These are phyloP conservation scores for Spilarctia lutea DNA, from an alignment of 2,888 invertebrate genomes.

Conservation along the genomic window DNA sequence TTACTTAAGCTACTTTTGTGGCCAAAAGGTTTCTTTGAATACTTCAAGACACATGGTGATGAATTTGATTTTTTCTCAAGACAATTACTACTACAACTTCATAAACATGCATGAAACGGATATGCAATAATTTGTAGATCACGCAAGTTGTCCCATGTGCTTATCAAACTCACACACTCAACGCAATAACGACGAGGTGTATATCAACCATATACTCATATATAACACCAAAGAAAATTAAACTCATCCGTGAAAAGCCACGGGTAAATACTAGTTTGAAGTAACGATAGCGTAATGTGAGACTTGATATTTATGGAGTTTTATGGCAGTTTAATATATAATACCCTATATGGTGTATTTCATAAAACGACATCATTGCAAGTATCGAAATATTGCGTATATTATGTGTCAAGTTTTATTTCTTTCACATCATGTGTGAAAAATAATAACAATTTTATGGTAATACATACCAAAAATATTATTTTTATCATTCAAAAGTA, in stretches of 20 bases:
- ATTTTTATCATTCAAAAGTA: conserved; percentile 20
- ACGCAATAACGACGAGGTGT: too few relatives aligned
- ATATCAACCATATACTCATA: too few relatives aligned
- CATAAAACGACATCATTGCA: neutral
- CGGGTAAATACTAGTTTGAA: neutral
- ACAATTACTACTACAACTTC: too few relatives aligned
- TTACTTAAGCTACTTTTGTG: too few relatives aligned
- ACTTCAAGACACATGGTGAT: neutral
- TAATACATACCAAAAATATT: conserved; percentile 10
- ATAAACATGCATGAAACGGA: too few relatives aligned
- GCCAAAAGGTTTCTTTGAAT: too few relatives aligned
- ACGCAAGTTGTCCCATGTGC: too few relatives aligned
- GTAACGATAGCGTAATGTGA: conserved; percentile 4
- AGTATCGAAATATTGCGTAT: neutral
- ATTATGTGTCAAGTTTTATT: conserved; percentile 9
- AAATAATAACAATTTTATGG: conserved; percentile 4
- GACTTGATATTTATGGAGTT: neutral
- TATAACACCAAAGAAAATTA: neutral
- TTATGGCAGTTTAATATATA: neutral
- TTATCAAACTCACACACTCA: too few relatives aligned
- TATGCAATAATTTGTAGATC: too few relatives aligned
- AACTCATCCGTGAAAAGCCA: neutral
- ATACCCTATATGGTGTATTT: neutral
- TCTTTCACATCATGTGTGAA: neutral
- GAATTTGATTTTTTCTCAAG: neutral